Percentiles rank a stretch among this genome's conserved stretches.
Conservation (phyloP, 2,113 vertebrate species). For the Vicugna pacos region DNA sequence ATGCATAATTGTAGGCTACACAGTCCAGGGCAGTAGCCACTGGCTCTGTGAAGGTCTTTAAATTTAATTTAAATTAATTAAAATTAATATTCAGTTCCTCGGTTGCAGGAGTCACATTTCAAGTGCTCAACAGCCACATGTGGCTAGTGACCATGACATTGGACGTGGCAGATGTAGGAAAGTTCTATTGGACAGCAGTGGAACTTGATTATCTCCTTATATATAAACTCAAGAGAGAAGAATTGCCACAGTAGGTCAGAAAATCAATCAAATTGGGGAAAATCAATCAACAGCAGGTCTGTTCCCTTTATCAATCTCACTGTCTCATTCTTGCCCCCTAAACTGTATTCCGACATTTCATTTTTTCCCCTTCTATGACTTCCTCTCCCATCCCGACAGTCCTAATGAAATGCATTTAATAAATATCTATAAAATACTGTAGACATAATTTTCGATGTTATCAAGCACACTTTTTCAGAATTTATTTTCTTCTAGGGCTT, state of each 20-base stretch:
- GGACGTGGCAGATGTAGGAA: neutral
- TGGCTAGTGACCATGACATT: neutral
- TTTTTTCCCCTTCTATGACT: constrained; percentile 46
- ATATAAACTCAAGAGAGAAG: neutral
- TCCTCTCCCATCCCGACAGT: neutral
- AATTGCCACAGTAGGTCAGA: neutral
- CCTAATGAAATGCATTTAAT: constrained; percentile 28
- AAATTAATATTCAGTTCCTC: neutral
- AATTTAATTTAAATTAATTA: neutral
- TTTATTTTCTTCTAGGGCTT: constrained; percentile 50
- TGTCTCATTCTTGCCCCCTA: neutral
- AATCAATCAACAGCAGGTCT: neutral
- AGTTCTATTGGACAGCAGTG: neutral
- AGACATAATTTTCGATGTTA: constrained; percentile 44
- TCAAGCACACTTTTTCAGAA: constrained; percentile 49
- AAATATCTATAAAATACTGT: constrained; percentile 41
- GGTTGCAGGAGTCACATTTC: neutral
- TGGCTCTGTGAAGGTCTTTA: neutral
- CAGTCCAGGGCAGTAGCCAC: neutral
- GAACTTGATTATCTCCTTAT: neutral
- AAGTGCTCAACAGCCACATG: neutral
- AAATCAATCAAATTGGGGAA: neutral
- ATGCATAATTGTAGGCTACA: neutral
- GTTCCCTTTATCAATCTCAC: neutral
- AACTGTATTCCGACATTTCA: neutral